These are phyloP conservation scores for Biston betularia DNA, from an alignment of 2,888 invertebrate species.

Conservation along the genomic window DNA sequence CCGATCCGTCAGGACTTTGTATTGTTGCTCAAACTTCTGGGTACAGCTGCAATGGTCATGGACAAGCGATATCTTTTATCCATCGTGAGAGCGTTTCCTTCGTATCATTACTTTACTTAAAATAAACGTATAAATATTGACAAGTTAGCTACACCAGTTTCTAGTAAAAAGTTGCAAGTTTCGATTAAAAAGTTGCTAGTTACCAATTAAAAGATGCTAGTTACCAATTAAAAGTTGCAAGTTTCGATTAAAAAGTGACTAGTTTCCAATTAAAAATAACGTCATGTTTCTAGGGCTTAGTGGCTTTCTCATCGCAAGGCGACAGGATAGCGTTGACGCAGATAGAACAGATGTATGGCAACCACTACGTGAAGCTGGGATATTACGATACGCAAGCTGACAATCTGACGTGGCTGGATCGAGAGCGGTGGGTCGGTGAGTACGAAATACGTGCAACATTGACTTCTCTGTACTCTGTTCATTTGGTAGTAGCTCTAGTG, in stretches of 20 bases:
- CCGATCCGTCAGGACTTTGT: no score
- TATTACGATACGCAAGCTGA: conserved; percentile 98
- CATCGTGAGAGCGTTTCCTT: no score
- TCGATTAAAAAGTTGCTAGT: neutral
- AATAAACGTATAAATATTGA: neutral
- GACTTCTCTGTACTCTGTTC: neutral
- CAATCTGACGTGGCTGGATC: conserved; percentile 97
- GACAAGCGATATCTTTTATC: no score
- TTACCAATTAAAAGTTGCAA: neutral
- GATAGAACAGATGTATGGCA: conserved; percentile 98
- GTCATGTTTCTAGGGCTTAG: conserved; percentile 90
- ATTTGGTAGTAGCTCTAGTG: neutral
- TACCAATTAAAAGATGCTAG: neutral
- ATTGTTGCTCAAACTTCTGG: no score
- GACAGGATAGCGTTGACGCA: conserved; percentile 99
- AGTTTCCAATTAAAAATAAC: neutral
- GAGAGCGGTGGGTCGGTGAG: conserved; percentile 96
- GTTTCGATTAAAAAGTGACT: no score
- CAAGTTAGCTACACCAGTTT: no score
- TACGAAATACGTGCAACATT: conserved; percentile 41
- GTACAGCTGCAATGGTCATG: no score
- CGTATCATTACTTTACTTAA: neutral
- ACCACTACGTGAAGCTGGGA: conserved; percentile 97
- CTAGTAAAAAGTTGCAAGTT: neutral
- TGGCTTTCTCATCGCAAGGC: conserved; percentile 99